A percentile compares a stretch with the other conserved stretches of the same genome.
These are phyloP conservation scores for Vombatus ursinus DNA, from an alignment of 2,113 vertebrate genomes.

Conservation along the genomic window DNA sequence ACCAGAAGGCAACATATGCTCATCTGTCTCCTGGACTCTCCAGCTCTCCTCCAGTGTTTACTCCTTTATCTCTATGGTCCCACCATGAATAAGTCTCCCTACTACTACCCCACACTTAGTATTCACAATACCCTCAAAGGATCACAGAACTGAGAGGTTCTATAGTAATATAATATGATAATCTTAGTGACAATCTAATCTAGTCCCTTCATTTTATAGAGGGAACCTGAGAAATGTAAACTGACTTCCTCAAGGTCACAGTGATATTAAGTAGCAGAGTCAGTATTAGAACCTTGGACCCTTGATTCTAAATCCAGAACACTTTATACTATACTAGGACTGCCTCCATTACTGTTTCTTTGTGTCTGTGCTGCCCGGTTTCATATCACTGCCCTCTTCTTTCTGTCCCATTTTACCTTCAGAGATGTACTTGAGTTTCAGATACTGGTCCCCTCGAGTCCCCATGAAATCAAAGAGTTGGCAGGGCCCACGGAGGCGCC, in stretches of 20 bases:
- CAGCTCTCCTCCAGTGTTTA: not conserved
- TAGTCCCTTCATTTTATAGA: not conserved
- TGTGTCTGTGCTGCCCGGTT: not conserved
- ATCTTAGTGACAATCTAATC: not conserved
- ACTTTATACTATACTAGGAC: not conserved
- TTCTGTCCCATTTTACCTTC: conserved; percentile 58
- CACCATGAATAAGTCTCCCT: not conserved
- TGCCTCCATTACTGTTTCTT: not conserved
- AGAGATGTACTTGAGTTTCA: conserved; percentile 77
- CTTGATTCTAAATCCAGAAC: not conserved
- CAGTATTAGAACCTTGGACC: not conserved
- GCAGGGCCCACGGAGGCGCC: conserved; percentile 73
- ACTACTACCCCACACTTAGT: not conserved
- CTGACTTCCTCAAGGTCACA: not conserved
- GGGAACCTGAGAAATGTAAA: not conserved
- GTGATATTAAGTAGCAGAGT: not conserved
- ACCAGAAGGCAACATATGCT: not conserved
- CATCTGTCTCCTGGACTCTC: not conserved
- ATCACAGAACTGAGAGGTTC: not conserved
- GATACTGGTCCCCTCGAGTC: conserved; percentile 69
- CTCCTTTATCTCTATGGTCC: not conserved
- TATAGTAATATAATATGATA: not conserved
- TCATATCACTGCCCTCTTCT: fast-evolving
- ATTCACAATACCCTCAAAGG: not conserved
- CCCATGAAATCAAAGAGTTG: conserved; percentile 76